Evolutionary conservation across 2,113 vertebrate genomes (phyloP).

Genomic region (Bubo blakistoni): DNA sequence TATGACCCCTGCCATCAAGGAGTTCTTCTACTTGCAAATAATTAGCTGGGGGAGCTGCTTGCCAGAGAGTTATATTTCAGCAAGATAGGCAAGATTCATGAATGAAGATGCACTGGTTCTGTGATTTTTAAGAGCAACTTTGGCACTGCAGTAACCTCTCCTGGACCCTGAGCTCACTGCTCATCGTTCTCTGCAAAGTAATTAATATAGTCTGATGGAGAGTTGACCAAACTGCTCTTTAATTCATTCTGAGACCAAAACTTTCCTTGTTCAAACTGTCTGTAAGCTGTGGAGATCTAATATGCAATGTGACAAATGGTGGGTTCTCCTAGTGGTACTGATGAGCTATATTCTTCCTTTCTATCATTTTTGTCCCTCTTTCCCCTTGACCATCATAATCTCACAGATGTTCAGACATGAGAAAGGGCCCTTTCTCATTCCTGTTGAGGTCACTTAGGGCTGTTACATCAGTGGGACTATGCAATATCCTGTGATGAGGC

Average conservation of each 20-base stretch:
- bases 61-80: not conserved
- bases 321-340: not conserved
- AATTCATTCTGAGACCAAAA: not conserved
- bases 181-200: not conserved
- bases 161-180: not conserved
- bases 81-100: not conserved
- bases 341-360: not conserved
- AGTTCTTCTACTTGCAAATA: not conserved
- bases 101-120: not conserved
- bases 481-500: not conserved
- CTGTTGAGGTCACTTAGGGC: not conserved
- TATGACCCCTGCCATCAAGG: not conserved
- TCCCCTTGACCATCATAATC: not conserved
- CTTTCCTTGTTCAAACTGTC: not conserved
- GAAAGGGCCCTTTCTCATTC: not conserved
- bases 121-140: not conserved
- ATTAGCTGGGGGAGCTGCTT: not conserved
- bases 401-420: not conserved
- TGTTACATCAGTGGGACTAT: not conserved
- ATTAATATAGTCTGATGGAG: not conserved
- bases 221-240: not conserved
- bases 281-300: not conserved
- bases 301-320: accelerated
- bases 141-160: not conserved
- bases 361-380: not conserved